A percentile compares a stretch with the other conserved stretches of the same genome.
These are phyloP conservation scores for Bucorvus abyssinicus DNA, from an alignment of 2,797 vertebrate genomes.

Conservation along the genomic window DNA sequence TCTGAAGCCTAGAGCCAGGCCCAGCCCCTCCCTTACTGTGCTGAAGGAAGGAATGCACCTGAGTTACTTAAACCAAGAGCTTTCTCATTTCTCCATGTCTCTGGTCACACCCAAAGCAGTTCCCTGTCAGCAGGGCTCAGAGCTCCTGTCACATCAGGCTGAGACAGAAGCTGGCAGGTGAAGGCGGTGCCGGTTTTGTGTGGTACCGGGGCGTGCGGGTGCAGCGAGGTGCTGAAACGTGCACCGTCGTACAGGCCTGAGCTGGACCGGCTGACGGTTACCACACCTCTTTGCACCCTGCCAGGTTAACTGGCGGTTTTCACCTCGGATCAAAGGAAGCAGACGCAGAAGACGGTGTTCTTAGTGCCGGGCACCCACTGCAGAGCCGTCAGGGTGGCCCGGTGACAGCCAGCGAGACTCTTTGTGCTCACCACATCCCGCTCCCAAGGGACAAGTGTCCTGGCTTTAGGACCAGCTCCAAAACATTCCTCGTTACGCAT, in stretches of 20 bases:
- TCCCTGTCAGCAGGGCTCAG: not conserved
- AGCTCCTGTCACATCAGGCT: not conserved
- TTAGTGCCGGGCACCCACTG: not conserved
- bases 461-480: not conserved
- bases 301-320: not conserved
- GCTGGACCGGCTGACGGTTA: not conserved
- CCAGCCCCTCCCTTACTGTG: not conserved
- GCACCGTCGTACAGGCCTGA: fast-evolving
- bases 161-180: not conserved
- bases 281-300: not conserved
- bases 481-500: fast-evolving
- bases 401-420: not conserved
- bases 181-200: not conserved
- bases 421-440: not conserved
- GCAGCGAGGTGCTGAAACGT: not conserved
- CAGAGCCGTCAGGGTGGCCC: not conserved
- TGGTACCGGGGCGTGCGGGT: not conserved
- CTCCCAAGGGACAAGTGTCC: not conserved
- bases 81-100: not conserved
- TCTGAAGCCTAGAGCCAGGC: not conserved
- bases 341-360: too few species aligned
- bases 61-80: not conserved
- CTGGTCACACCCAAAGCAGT: not conserved
- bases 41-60: not conserved
- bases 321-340: not conserved